phyloP scores from a whole-genome alignment of 2,888 invertebrate species.

The Leptinotarsa haldemani region DNA sequence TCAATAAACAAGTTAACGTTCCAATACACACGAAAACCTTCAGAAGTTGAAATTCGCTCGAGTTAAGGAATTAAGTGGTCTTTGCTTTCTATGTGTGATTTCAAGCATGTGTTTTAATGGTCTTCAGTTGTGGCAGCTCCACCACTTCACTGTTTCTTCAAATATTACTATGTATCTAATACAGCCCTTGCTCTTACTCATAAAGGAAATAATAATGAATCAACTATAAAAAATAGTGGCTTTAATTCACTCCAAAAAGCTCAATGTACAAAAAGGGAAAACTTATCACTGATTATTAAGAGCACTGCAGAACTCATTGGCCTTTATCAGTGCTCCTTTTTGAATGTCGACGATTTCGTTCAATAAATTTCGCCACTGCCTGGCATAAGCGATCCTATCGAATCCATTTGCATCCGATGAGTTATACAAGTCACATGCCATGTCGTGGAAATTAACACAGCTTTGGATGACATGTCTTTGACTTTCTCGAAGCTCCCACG shows the following conservation, averaged over 20 bases:
- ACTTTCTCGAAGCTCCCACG: slow-evolving; percentile 79
- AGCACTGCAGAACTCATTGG: slow-evolving; percentile 57
- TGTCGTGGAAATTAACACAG: slow-evolving; percentile 78
- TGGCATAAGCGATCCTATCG: slow-evolving; percentile 75
- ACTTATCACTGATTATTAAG: slow-evolving; percentile 49
- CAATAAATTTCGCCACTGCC: slow-evolving; percentile 59
- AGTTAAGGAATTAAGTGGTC: no score
- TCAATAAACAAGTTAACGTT: no score
- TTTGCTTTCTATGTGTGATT: no score
- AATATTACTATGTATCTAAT: no score
- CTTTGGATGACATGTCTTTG: slow-evolving; percentile 84
- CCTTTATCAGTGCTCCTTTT: slow-evolving; percentile 58
- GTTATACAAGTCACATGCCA: slow-evolving; percentile 80
- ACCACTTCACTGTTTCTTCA: no score
- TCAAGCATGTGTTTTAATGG: no score
- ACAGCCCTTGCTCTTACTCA: background rate
- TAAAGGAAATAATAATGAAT: background rate
- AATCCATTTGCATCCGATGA: slow-evolving; percentile 91
- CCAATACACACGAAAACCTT: no score
- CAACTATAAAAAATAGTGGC: background rate
- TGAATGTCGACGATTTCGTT: slow-evolving; percentile 61
- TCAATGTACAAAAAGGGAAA: slow-evolving; percentile 33
- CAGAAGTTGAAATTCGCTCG: no score
- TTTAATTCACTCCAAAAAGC: slow-evolving; percentile 11
- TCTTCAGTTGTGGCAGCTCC: no score